phyloP scores from a whole-genome alignment of 2,113 vertebrate species.

The Pao palembangensis region DNA sequence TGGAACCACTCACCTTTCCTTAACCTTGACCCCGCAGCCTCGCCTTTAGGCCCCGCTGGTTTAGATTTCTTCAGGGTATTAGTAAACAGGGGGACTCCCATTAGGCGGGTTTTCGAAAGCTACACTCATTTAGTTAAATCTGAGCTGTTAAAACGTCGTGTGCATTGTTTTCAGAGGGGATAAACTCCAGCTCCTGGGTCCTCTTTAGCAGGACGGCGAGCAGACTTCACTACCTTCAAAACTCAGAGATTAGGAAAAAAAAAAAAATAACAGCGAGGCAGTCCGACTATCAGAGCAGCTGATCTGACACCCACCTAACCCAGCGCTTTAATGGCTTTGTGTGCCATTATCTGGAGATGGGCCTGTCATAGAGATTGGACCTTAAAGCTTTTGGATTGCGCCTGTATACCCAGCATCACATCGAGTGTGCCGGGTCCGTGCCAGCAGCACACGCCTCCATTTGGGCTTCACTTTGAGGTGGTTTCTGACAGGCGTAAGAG shows the following conservation, averaged over 20 bases:
- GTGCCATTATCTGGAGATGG: slow-evolving; percentile 59
- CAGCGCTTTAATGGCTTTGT: slow-evolving; percentile 56
- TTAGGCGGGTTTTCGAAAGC: slow-evolving; percentile 24
- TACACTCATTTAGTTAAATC: slow-evolving; percentile 29
- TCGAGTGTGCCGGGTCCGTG: neutral
- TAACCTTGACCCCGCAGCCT: slow-evolving; percentile 54
- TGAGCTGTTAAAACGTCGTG: slow-evolving; percentile 38
- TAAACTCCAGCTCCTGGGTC: slow-evolving; percentile 18
- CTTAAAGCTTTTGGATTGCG: slow-evolving; percentile 55
- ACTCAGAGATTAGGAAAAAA: neutral
- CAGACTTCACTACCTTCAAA: neutral
- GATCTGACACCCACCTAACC: slow-evolving; percentile 38
- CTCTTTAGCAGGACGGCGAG: slow-evolving; percentile 12
- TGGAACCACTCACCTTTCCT: slow-evolving; percentile 32
- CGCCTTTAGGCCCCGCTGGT: slow-evolving; percentile 27
- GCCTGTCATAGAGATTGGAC: slow-evolving; percentile 55
- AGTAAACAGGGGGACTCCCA: slow-evolving; percentile 14
- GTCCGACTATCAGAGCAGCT: slow-evolving; percentile 33
- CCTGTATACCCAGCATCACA: slow-evolving; percentile 23
- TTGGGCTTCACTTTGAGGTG: slow-evolving; percentile 38
- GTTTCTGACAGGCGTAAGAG: slow-evolving; percentile 37
- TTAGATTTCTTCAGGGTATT: slow-evolving; percentile 30
- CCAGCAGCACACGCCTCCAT: slow-evolving; percentile 24
- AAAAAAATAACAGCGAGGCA: slow-evolving; percentile 21
- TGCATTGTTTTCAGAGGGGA: slow-evolving; percentile 10